Evolutionary conservation across 2,113 vertebrate species (phyloP).

Genomic region (Anolis carolinensis): DNA sequence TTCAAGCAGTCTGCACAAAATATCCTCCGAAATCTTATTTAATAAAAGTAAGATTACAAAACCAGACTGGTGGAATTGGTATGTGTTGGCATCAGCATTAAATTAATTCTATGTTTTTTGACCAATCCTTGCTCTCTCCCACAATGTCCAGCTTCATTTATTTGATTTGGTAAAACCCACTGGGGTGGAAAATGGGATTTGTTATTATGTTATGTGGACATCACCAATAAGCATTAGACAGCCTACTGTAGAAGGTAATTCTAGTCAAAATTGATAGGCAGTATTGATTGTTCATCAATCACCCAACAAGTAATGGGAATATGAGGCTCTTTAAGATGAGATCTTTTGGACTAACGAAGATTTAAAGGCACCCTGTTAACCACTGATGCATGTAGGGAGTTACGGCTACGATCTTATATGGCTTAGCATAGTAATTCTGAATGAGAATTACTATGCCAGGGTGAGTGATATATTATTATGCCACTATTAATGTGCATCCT

Average conservation of each 20-base stretch:
- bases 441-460: too few relatives aligned
- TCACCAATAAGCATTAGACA: background rate
- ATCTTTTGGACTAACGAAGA: background rate
- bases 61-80: background rate
- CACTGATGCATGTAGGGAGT: background rate
- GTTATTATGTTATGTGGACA: background rate
- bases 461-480: too few relatives aligned
- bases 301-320: background rate
- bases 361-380: background rate
- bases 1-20: background rate
- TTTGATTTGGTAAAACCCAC: slow-evolving; percentile 8
- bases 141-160: background rate
- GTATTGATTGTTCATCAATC: slow-evolving; percentile 27
- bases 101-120: slow-evolving; percentile 21
- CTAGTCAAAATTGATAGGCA: background rate
- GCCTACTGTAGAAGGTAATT: background rate
- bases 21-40: slow-evolving; percentile 36
- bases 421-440: too few relatives aligned
- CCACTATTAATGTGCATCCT: too few relatives aligned
- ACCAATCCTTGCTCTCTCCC: background rate
- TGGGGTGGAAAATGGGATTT: slow-evolving; percentile 23
- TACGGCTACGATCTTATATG: too few relatives aligned
- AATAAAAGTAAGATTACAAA: slow-evolving; percentile 46
- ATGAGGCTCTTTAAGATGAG: background rate
- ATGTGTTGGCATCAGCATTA: slow-evolving; percentile 22